Conservation (phyloP, 2,888 invertebrate species). For the Auanema freiburgensis region DNA sequence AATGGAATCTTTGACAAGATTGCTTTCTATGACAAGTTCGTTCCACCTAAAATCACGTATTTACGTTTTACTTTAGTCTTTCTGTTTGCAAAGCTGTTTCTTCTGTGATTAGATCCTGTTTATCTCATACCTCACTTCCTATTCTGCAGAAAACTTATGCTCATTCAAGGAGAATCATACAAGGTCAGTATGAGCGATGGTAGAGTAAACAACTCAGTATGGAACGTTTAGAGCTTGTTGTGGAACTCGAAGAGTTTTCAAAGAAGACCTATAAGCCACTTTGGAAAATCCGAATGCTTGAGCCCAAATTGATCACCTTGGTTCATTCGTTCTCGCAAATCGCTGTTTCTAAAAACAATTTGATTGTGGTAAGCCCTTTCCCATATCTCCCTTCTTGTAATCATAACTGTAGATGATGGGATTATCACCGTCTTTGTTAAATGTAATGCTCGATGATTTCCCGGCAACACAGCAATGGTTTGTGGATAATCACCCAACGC, state of each 20-base stretch:
- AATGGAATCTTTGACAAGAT: too few relatives aligned
- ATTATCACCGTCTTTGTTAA: conserved; percentile 47
- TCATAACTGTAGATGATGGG: conserved; percentile 49
- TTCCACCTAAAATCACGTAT: too few relatives aligned
- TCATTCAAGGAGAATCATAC: too few relatives aligned
- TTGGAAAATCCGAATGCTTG: too few relatives aligned
- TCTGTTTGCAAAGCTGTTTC: background rate
- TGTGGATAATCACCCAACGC: conserved; percentile 24
- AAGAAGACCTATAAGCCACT: too few relatives aligned
- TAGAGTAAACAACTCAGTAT: too few relatives aligned
- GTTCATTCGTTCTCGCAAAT: too few relatives aligned
- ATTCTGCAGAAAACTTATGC: conserved; percentile 11
- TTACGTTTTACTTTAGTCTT: background rate
- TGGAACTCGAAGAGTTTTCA: too few relatives aligned
- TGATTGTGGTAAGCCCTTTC: conserved; percentile 22
- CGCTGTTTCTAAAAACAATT: conserved; percentile 16
- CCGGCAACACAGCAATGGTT: conserved; percentile 25
- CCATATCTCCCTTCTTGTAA: background rate
- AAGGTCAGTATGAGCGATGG: too few relatives aligned
- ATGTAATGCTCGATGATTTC: conserved; percentile 33
- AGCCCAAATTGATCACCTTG: too few relatives aligned
- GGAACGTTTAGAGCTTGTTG: too few relatives aligned
- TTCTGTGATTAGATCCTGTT: background rate
- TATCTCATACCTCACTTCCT: conserved; percentile 7
- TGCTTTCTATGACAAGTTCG: too few relatives aligned